These are phyloP conservation scores for Megaleporinus macrocephalus DNA, from an alignment of 2,113 vertebrate species.

Conservation along the genomic window DNA sequence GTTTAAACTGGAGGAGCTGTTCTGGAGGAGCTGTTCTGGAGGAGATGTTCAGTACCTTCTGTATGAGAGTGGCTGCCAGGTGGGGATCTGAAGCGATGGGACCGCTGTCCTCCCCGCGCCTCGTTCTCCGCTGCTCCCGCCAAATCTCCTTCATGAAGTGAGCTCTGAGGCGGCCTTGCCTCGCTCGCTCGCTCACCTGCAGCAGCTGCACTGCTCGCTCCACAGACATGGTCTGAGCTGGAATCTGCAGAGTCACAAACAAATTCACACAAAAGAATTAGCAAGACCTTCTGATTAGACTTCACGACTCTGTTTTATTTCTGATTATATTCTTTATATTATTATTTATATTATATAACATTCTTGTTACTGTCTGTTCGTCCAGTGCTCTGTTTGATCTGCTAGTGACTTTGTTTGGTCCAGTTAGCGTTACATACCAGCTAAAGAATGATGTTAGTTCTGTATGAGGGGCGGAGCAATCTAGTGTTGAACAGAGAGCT, in stretches of 20 bases:
- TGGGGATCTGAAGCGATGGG: conserved; percentile 6
- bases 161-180: conserved; percentile 80
- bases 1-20: background rate
- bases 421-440: too few species aligned
- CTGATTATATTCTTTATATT: too few species aligned
- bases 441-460: too few species aligned
- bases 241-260: conserved; percentile 61
- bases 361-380: too few species aligned
- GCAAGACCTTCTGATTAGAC: too few species aligned
- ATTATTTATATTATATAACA: too few species aligned
- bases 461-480: too few species aligned
- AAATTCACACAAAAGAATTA: too few species aligned
- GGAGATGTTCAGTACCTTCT: conserved; percentile 75
- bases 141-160: conserved; percentile 79
- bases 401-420: too few species aligned
- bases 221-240: conserved; percentile 51
- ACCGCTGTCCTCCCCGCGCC: background rate
- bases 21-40: background rate
- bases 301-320: background rate
- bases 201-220: conserved; percentile 74
- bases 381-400: too few species aligned
- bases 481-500: too few species aligned
- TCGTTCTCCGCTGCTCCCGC: conserved; percentile 67
- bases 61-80: conserved; percentile 75
- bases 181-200: conserved; percentile 82